Base-by-base conservation (phyloP, 2,888 invertebrate species). In the Ligdia adustata region DNA sequence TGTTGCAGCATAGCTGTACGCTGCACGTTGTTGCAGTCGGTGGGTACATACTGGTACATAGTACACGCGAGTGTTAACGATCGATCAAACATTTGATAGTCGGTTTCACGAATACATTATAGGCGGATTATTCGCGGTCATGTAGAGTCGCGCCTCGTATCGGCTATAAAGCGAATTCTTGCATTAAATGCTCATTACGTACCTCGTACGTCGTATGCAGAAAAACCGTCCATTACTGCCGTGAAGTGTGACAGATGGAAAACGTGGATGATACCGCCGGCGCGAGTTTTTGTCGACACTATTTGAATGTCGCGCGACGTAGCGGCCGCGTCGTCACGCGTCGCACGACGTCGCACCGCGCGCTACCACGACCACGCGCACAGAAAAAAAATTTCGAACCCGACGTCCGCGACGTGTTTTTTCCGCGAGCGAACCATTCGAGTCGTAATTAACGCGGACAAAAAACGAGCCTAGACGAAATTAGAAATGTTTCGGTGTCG, bases 351-450 rank as follows among this genome's bases (percentile, higher is more conserved):
- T 48, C 51, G 43, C 60, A 55, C 55, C 53, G 51, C 84, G 80
- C 82, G 85, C n/a, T n/a, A n/a, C n/a, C n/a, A n/a, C n/a, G 80
- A 72, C 79, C 82, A 84, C 83, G 83, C 82, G 77, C 82, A 64
- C 57, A 72, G 64, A 75, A 76, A 75, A 75, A 75, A n/a, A n/a
- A n/a, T n/a, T n/a, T n/a, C 61, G 34, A 37, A 16, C 20, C 15
- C 56, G 44, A 55, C 52, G 55, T 41, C 60, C 45, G 48, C 67
- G 50, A 55, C 53, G 63, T n/a, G n/a, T 62, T 67, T 70, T 70
- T 71, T 64, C 66, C 64, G 57, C 55, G 20, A 55, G 47, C 57
- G 43, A 50, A 60, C 81, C 79, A 87, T 89, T 89, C 88, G 86
- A 75, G 66, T 62, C 77, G 72, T 86, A 88, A 88, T 89, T 86